Evolutionary conservation across 2,113 vertebrate genomes (phyloP).

Genomic region (Motacilla alba): DNA sequence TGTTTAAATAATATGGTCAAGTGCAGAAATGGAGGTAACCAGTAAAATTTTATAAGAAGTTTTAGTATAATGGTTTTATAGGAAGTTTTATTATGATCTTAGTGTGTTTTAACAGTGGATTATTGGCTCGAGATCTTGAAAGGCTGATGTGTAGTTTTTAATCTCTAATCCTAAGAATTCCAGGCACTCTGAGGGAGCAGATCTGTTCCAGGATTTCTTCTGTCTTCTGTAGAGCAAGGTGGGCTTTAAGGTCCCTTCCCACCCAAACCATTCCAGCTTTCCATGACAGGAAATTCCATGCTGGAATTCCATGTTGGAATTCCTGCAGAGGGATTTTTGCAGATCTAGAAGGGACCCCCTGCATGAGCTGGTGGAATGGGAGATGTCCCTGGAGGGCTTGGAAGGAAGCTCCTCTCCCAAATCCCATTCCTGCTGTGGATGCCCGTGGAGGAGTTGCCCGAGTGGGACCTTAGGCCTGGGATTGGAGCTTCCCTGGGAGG

Average conservation of each 20-base stretch:
- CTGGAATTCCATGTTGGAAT: no score
- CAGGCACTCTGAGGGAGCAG: neutral
- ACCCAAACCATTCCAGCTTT: neutral
- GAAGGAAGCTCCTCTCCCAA: neutral
- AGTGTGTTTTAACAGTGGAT: neutral
- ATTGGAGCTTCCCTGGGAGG: neutral
- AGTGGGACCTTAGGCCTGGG: neutral
- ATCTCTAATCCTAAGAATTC: neutral
- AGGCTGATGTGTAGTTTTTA: neutral
- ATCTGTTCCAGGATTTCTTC: neutral
- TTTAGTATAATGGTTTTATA: neutral
- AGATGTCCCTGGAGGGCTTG: neutral
- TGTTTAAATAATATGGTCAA: neutral
- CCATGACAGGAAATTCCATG: no score
- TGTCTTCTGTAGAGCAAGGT: fast-evolving
- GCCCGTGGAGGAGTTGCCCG: fast-evolving
- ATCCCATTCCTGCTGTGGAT: fast-evolving
- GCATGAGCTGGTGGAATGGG: neutral
- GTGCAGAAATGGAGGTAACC: neutral
- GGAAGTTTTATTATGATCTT: neutral
- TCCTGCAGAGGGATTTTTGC: neutral
- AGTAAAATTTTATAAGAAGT: neutral
- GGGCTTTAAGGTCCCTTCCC: neutral
- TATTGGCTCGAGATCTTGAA: neutral
- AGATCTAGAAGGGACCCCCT: neutral